Base-by-base conservation (phyloP, 53 echinoderm and acorn worm genomes). In the Stichopus horrens region DNA sequence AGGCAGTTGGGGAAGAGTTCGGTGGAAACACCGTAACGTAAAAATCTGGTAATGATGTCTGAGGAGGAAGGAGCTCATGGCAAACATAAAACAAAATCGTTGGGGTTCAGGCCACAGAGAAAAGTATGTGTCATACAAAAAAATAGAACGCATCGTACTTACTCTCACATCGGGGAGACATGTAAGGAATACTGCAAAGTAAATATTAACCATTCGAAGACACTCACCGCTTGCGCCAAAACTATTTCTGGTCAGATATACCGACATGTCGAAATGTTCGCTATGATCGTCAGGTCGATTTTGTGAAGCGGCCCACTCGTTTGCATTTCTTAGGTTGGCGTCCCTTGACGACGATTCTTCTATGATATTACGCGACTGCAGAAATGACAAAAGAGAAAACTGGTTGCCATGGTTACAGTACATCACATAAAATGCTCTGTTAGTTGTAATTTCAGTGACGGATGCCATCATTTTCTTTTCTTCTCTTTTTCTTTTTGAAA, bases 151-250 rank as follows among this genome's bases (percentile, higher is more conserved):
- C 37, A 37, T 37, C 37, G 37, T 37, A 1, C 37, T 37, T 37
- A 37, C 37, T 37, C 37, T 37, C 37, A 37, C 2, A 0, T 37
- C 37, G 37, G 2, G 37, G 37, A 37, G 37, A 37, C 37, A 37
- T 37, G 37, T 37, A 37, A 37, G 37, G 37, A 37, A 37, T 37
- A 37, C 37, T 37, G 2, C 37, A 37, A 37, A 37, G 37, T 37
- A 37, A 37, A 37, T 37, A 37, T 37, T 37, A 37, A 1, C 37
- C 37, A 37, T 37, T 37, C 68, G 68, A 68, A 16, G 13, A 14
- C 18, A 58, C 85, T 85, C 52, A 85, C 85, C 85, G 58, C 85
- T 67, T 51, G 85, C 66, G 52, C 85, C 85, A 66, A 85, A 85
- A 67, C 10, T 85, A 52, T 4, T 63, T 85, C 22, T 85, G 20